Evolutionary conservation across 2,797 vertebrate genomes (phyloP), one percentile per base, ranked within the genome.

Genomic region (Nyctibius grandis): DNA sequence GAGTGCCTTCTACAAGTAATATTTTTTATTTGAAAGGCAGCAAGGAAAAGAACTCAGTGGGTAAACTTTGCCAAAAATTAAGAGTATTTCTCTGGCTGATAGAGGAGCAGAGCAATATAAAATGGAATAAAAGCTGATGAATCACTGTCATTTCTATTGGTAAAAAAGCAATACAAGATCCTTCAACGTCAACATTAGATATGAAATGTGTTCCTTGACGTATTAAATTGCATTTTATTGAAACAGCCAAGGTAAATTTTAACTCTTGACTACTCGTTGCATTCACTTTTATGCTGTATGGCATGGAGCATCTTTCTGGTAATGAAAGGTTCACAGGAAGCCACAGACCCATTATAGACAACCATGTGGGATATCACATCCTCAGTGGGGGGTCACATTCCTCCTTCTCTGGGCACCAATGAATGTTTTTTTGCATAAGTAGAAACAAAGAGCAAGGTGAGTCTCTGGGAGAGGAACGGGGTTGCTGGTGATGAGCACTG

Each of bases 141-240:
- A 97, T 96, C 95, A 96, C 91, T 97, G 97, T 96, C 92, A 96
- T 97, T 95, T 97, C 95, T 96, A 91, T 95, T 93, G 95, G 94
- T 96, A 93, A 96, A 95, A 97, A 95, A 95, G 92, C 89, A 96
- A 93, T 93, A 94, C 89, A 90, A 92, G 96, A 97, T 96, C 93
- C 91, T 91, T 96, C 95, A 94, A 78, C 96, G 96, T 95, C 96
- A 97, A 59, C 85, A 93, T 95, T 95, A 95, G 93, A 91, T 94
- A 96, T 95, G 88, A 97, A 97, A 96, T 88, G 88, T 89, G 89
- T 94, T 97, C 92, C 83, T 94, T 91, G 85, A 73, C 2, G 10
- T 93, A 97, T 95, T 94, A 96, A 96, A 97, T 96, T 96, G 84
- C 91, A 92, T 95, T 97, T 97, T 97, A 96, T 97, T 97, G 95